Evolutionary conservation across 2,888 invertebrate species (phyloP).

Genomic region (Acanthosepion esculentum): DNA sequence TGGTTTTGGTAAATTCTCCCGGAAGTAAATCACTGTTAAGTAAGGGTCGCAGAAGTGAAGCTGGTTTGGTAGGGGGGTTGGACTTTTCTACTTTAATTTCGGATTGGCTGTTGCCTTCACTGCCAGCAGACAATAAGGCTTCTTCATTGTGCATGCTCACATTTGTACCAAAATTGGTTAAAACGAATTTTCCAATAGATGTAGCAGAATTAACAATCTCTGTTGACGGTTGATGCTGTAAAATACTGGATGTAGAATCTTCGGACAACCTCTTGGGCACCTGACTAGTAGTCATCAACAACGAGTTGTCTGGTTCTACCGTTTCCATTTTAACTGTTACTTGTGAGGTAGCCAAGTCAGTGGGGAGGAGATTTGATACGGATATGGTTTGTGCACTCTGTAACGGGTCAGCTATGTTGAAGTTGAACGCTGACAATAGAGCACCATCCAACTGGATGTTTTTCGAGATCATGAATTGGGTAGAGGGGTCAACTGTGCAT

Average conservation of each 20-base stretch:
- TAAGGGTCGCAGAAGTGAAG: constrained; percentile 24
- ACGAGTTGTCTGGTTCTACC: background rate
- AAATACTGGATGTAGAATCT: background rate
- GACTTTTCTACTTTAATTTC: background rate
- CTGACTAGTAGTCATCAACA: background rate
- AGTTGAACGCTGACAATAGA: constrained; percentile 36
- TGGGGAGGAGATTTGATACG: background rate
- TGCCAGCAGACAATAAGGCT: background rate
- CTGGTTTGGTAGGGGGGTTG: background rate
- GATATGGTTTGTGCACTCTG: background rate
- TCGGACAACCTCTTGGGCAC: background rate
- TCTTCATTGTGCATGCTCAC: background rate
- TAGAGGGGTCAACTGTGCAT: background rate
- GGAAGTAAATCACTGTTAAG: background rate
- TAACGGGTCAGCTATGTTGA: background rate
- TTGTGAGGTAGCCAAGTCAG: background rate
- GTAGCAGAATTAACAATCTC: background rate
- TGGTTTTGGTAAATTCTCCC: constrained; percentile 16
- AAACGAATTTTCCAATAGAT: background rate
- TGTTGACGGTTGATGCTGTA: background rate
- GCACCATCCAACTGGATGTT: constrained; percentile 44
- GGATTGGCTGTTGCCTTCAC: background rate
- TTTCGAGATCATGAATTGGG: constrained; percentile 40
- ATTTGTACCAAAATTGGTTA: background rate
- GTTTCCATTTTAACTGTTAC: constrained; percentile 36